Conservation (phyloP, 2,797 vertebrate species). For the Choloepus didactylus region DNA sequence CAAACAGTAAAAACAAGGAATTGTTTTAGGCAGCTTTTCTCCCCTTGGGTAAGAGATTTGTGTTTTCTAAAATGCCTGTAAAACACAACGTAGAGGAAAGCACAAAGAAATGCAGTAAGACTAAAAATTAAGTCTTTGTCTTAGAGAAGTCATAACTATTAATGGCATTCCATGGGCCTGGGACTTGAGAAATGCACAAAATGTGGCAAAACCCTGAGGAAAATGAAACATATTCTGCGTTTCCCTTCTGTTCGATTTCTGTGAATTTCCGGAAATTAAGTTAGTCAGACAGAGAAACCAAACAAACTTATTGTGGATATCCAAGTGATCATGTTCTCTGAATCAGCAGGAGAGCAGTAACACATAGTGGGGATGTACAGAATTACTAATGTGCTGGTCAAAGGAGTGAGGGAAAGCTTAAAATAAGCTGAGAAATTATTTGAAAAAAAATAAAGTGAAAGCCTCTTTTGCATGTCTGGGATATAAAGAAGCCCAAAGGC, state of each 20-base stretch:
- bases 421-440: conserved; percentile 16
- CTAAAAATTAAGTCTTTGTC: conserved; percentile 22
- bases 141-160: neutral
- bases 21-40: conserved; percentile 22
- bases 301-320: neutral
- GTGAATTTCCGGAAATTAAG: conserved; percentile 5
- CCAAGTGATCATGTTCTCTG: neutral
- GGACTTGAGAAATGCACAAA: neutral
- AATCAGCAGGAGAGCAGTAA: neutral
- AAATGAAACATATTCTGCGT: neutral
- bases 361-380: neutral
- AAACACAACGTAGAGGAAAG: neutral
- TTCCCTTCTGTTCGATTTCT: conserved; percentile 13
- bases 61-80: conserved; percentile 46
- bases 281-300: neutral
- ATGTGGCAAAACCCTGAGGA: neutral
- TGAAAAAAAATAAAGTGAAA: neutral
- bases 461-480: neutral
- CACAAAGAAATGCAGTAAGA: conserved; percentile 26
- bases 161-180: neutral
- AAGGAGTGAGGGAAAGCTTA: neutral
- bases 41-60: neutral
- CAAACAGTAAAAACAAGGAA: neutral
- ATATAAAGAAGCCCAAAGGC: neutral
- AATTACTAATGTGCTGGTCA: neutral